These are phyloP conservation scores for Cyclopterus lumpus DNA, from an alignment of 2,797 vertebrate species.

Conservation along the genomic window DNA sequence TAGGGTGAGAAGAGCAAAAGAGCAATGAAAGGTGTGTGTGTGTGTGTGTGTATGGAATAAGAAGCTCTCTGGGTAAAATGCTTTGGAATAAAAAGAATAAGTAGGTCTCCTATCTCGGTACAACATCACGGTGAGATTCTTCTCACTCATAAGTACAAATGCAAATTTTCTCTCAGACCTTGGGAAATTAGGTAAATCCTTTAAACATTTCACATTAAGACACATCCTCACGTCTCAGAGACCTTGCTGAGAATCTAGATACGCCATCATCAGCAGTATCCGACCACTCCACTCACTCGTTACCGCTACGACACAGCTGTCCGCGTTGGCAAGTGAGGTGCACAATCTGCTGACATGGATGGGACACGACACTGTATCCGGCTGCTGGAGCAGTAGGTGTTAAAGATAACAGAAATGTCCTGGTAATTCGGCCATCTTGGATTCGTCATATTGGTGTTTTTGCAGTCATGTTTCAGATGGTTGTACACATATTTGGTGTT, in stretches of 20 bases:
- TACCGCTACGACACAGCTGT: neutral
- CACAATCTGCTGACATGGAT: neutral
- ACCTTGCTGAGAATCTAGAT: neutral
- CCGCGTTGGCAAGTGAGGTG: neutral
- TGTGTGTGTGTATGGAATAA: conserved; percentile 8
- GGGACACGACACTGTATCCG: too few species aligned
- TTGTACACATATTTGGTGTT: neutral
- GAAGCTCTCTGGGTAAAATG: neutral
- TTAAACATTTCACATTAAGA: neutral
- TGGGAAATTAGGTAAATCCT: neutral
- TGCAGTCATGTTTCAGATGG: neutral
- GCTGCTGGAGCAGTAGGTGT: neutral
- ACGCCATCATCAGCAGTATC: neutral
- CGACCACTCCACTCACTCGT: neutral
- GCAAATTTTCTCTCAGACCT: neutral
- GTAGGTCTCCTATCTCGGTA: neutral
- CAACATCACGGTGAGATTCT: neutral
- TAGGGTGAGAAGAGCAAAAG: conserved; percentile 33
- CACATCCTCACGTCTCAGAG: neutral
- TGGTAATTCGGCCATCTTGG: neutral
- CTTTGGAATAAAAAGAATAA: neutral
- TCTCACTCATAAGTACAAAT: neutral
- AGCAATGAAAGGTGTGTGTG: conserved; percentile 17
- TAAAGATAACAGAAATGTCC: neutral
- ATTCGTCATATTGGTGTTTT: neutral